Evolutionary conservation across 2,113 vertebrate genomes (phyloP), one percentile per base, ranked within the genome.

Genomic region (Zosterops hypoxanthus): DNA sequence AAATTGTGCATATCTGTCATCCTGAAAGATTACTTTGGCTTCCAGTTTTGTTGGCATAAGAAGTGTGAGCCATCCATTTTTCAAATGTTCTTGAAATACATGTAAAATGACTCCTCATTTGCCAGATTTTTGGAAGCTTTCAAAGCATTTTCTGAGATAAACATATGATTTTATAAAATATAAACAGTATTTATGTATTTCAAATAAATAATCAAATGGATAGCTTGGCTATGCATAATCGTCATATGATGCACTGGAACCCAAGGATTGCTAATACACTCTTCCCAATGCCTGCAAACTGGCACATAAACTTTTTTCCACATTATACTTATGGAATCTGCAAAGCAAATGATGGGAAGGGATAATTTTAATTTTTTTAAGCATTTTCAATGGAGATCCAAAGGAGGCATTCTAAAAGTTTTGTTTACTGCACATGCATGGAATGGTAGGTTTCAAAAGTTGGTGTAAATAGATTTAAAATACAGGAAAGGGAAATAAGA

Each of bases 81-180:
- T 95, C 82, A 88, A n/a, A 56, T 90, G 28, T 87, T 92, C 50
- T 75, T 82, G 73, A 86, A 96, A 64, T 70, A 41, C 34, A 78
- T 66, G 36, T 77, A 50, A 87, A 94, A 84, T 50, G n/a, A 72
- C 44, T 66, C 65, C 70, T 94, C 28, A 49, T 44, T 82, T 92
- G 42, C 29, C 82, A 83, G 52, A 46, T 50, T 68, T 95, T 85
- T 79, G 12, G 76, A 90, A 66, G 29, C 78, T 94, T 95, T 95
- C 88, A 93, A 92, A 94, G 63, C 65, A 70, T 82, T 19, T 11
- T 82, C 41, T 4, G 33, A 76, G 22, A 76, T 92, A 95, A 96
- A 59, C 50, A 53, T 83, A 83, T 11, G 26, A 70, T 56, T 88
- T 84, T 47, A 79, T 73, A 68, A 86, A 88, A 55, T 64, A 11